Percentiles rank a stretch among this genome's conserved stretches.
These are phyloP conservation scores for Rhyzopertha dominica DNA, from an alignment of 1,140 invertebrate species.

Conservation along the genomic window DNA sequence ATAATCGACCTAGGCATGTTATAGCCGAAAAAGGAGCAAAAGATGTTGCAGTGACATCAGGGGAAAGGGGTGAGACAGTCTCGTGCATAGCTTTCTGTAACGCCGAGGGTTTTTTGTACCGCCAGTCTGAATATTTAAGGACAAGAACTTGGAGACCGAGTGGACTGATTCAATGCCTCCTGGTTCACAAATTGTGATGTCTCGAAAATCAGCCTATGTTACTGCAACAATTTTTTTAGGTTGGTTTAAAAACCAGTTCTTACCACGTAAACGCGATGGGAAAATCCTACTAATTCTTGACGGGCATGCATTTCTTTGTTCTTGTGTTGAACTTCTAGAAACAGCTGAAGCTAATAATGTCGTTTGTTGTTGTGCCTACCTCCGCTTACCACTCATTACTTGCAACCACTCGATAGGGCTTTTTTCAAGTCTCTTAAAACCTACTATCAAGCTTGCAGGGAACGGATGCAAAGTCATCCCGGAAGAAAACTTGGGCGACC, in stretches of 20 bases:
- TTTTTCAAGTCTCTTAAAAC: constrained; percentile 14
- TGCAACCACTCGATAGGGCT: no score
- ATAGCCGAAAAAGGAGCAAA: constrained; percentile 23
- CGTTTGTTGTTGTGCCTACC: constrained; percentile 10
- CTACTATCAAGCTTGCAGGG: constrained; percentile 14
- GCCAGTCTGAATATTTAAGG: constrained; percentile 21
- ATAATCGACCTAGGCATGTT: constrained; percentile 22
- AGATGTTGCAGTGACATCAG: constrained; percentile 20
- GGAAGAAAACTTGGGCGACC: constrained; percentile 9
- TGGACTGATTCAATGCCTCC: constrained; percentile 10
- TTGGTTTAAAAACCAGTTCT: no score
- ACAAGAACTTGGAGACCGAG: constrained; percentile 14
- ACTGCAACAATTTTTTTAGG: no score
- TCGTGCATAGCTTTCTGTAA: constrained; percentile 26
- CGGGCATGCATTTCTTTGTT: no score
- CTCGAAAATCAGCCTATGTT: no score
- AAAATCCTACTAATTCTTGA: no score
- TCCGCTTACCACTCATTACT: constrained; percentile 8
- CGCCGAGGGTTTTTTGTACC: constrained; percentile 24
- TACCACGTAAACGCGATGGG: no score
- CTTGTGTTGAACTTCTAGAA: no score
- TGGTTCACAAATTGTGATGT: constrained; percentile 12
- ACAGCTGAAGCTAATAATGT: no score
- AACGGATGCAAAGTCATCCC: constrained; percentile 12
- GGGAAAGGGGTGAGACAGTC: constrained; percentile 26